Evolutionary conservation across 2,888 invertebrate species (phyloP), one percentile per base, ranked within the genome.

Genomic region (Tenodera sinensis): DNA sequence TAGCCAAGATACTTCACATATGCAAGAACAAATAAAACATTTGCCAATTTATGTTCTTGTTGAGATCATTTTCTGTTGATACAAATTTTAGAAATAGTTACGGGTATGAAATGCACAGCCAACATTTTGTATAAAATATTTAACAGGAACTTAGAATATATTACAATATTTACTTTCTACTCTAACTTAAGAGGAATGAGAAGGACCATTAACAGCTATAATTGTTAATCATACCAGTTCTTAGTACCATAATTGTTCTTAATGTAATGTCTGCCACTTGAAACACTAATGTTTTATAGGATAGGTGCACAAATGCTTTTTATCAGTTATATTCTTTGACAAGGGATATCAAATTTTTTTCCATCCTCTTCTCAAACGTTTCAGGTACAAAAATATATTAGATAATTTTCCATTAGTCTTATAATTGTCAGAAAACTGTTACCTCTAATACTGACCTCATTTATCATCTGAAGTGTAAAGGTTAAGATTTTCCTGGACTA

Each of bases 331-430:
- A 20, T 71, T 71, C 20, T 71, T 71, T 71, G 15, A 71, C 54
- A 20, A 71, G 54, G 25, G 54, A 71, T 71, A 71, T 71, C 20
- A 71, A 2, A 25, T 71, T 42, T 71, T 14, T 71, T 71, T 4
- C 54, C 8, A 42, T 30, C 34, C 20, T 54, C 20, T 71, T 71
- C 6, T 71, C 54, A 20, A 20, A 71, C 4, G 20, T 82, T 82
- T 87, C 87, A 87, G 87, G 87, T 87, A 87, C 87, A 87, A 87
- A 87, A 87, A 87, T 87, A 71, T 71, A 71, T 71, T 71, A 71
- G 20, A 71, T 71, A 2, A 71, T 71, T 71, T 71, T 71, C 25
- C 54, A 71, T 20, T 71, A 20, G 54, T 71, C 25, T 71, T 71
- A 20, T 71, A 71, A 20, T 71, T 20, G 20, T 71, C 54, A 71